These are phyloP conservation scores for Abscondita cerata DNA, from an alignment of 2,888 invertebrate species.

Conservation along the genomic window DNA sequence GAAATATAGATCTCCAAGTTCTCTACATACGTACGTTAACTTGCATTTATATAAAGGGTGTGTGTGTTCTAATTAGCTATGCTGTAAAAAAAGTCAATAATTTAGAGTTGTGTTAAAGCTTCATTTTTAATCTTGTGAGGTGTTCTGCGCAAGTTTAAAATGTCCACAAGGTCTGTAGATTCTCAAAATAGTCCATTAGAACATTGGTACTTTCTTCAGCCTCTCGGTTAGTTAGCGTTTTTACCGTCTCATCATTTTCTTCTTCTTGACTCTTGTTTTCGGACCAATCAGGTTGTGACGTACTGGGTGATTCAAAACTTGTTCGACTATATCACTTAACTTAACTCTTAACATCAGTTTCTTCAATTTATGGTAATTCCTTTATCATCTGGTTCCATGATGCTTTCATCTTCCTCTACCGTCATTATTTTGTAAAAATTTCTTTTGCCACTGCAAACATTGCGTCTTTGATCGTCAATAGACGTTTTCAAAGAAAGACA, in stretches of 20 bases:
- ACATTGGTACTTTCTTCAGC: neutral
- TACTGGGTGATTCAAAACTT: no score
- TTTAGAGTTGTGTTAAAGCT: neutral
- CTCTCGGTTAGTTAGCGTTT: neutral
- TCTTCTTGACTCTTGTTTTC: no score
- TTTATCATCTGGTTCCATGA: neutral
- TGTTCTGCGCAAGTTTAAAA: neutral
- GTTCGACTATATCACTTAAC: no score
- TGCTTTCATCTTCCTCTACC: neutral
- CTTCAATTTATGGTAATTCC: constrained; percentile 1
- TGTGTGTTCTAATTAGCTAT: no score
- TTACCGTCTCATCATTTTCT: constrained; percentile 3
- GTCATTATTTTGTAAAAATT: constrained; percentile 7
- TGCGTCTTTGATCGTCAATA: no score
- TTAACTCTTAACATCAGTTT: neutral
- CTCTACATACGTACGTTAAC: no score
- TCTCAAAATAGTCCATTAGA: constrained; percentile 4
- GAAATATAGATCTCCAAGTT: no score
- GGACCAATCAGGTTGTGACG: no score
- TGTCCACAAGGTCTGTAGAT: constrained; percentile 1
- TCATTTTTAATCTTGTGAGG: neutral
- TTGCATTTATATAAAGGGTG: no score
- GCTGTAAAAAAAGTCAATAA: neutral
- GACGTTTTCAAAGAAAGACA: no score
- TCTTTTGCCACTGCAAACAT: no score